These are phyloP conservation scores for Sceliomorpha sp. DNA, from an alignment of 2,888 invertebrate genomes.

Conservation along the genomic window DNA sequence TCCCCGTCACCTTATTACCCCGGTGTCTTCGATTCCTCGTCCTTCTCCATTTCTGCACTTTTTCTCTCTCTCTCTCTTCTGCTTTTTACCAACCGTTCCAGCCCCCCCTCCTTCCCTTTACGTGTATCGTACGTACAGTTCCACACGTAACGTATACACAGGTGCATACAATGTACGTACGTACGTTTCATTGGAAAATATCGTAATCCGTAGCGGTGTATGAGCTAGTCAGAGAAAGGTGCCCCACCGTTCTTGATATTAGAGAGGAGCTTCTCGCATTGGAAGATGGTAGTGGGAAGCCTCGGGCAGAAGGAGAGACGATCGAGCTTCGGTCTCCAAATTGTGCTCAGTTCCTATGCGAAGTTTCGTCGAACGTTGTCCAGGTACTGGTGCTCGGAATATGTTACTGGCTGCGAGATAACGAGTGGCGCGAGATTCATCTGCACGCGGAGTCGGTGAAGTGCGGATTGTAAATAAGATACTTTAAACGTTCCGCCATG, in stretches of 20 bases:
- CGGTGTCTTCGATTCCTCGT: constrained; percentile 40
- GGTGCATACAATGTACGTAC: too few species aligned
- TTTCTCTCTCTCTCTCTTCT: constrained; percentile 15
- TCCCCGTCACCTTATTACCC: constrained; percentile 56
- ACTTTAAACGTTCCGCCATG: constrained; percentile 59
- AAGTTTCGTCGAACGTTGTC: constrained; percentile 68
- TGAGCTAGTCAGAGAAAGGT: constrained; percentile 71
- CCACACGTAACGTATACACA: too few species aligned
- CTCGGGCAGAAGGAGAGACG: constrained; percentile 68
- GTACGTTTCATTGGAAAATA: constrained; percentile 34
- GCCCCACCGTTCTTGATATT: constrained; percentile 72
- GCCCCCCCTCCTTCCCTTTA: too few species aligned
- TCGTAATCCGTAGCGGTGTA: constrained; percentile 39
- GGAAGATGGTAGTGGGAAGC: constrained; percentile 65
- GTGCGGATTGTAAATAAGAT: constrained; percentile 58
- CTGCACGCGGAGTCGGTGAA: constrained; percentile 60
- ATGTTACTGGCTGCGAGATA: constrained; percentile 67
- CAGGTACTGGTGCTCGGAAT: constrained; percentile 62
- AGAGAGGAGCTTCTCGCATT: constrained; percentile 77
- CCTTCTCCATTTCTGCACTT: constrained; percentile 6
- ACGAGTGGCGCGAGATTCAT: constrained; percentile 48
- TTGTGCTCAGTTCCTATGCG: constrained; percentile 73
- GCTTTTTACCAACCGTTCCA: constrained; percentile 8
- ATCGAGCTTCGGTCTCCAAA: constrained; percentile 68
- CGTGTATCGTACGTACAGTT: too few species aligned